Evolutionary conservation across 2,113 vertebrate genomes (phyloP).

Genomic region (Tinamus guttatus): DNA sequence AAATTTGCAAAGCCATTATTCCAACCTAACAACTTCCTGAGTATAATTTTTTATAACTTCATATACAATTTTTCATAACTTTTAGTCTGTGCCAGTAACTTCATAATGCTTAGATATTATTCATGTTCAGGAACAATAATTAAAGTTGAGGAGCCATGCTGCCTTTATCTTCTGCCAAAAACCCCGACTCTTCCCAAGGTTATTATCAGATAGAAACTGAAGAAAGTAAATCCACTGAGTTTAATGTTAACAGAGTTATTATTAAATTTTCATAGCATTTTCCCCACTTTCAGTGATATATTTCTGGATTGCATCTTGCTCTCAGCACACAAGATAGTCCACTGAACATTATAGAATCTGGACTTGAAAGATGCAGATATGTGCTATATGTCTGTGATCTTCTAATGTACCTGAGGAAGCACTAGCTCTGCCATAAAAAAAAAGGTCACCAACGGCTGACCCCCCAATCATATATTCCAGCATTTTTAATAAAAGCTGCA

Average conservation of each 20-base stretch:
- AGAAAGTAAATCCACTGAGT: neutral
- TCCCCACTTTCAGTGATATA: neutral
- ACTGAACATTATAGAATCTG: neutral
- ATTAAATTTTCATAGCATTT: neutral
- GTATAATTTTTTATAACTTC: neutral
- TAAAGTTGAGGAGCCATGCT: neutral
- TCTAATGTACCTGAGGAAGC: neutral
- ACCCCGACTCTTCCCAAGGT: neutral
- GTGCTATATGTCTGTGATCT: neutral
- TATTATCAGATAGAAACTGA: neutral
- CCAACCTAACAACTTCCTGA: neutral
- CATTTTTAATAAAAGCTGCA: neutral
- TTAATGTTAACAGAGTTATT: neutral
- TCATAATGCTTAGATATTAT: slow-evolving; percentile 11
- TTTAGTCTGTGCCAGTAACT: neutral
- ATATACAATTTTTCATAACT: neutral
- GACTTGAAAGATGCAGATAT: neutral
- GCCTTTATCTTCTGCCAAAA: slow-evolving; percentile 37
- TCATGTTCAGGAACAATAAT: slow-evolving; percentile 24
- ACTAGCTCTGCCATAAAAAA: neutral
- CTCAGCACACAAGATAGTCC: neutral
- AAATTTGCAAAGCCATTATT: neutral
- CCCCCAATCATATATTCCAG: neutral
- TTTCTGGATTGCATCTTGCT: neutral
- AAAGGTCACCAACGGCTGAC: neutral